A percentile compares a stretch with the other conserved stretches of the same genome.
phyloP scores from a whole-genome alignment of 2,888 invertebrate species.

The Drosophila silvestris region DNA sequence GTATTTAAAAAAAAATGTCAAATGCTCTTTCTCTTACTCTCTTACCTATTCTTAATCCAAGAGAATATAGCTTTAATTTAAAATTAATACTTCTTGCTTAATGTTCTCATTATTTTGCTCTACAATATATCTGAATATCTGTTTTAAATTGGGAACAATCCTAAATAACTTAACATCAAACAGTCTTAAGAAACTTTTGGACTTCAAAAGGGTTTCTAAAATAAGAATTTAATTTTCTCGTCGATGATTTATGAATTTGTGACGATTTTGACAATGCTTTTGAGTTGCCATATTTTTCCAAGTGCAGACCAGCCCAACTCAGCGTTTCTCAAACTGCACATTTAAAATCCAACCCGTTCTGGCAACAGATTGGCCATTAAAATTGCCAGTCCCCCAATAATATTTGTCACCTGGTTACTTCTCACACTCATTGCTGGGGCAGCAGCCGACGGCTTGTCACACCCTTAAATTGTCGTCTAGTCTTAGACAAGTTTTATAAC shows the following conservation, averaged over 20 bases:
- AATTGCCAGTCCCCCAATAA: constrained; percentile 12
- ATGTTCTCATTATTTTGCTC: not conserved
- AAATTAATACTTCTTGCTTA: not conserved
- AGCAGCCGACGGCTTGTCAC: constrained; percentile 1
- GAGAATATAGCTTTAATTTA: not conserved
- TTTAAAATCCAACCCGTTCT: constrained; percentile 18
- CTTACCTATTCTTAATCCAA: too few relatives aligned
- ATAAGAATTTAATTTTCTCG: not conserved
- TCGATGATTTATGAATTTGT: not conserved
- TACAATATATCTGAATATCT: not conserved
- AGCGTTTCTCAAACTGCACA: constrained; percentile 42
- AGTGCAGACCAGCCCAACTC: constrained; percentile 30
- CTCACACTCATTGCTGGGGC: not conserved
- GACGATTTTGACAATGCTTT: not conserved
- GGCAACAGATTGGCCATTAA: constrained; percentile 54
- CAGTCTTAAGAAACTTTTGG: not conserved
- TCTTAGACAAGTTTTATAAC: constrained; percentile 28
- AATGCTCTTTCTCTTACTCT: not conserved
- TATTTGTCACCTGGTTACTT: constrained; percentile 19
- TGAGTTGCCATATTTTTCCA: not conserved
- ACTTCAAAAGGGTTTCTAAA: not conserved
- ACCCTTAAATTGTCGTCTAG: constrained; percentile 2
- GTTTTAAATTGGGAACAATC: not conserved
- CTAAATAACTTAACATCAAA: not conserved
- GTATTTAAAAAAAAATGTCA: not conserved